phyloP scores from a whole-genome alignment of 1,140 invertebrate genomes.

The Acyrthosiphon pisum region DNA sequence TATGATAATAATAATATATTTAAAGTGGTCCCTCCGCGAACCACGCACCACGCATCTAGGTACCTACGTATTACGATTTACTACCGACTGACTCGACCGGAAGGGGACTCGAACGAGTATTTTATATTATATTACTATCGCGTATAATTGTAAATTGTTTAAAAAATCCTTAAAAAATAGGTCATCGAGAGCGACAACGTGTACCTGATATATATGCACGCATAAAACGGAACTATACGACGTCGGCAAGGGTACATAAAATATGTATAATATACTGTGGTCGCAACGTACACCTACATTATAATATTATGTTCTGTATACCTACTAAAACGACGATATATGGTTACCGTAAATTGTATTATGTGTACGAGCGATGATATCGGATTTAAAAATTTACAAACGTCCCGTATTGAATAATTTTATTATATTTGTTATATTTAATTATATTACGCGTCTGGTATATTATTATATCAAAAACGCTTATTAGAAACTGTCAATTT shows the following conservation, averaged over 20 bases:
- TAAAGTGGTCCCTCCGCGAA: background rate
- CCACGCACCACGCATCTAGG: too few species aligned
- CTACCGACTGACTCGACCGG: background rate
- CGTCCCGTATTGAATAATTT: background rate
- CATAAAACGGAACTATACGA: background rate
- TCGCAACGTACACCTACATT: background rate
- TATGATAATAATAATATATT: too few species aligned
- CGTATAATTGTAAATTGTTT: background rate
- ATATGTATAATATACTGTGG: background rate
- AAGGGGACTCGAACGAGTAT: background rate
- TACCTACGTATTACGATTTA: background rate
- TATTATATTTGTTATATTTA: too few species aligned
- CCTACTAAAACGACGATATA: background rate
- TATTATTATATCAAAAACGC: too few species aligned
- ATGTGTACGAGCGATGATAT: background rate
- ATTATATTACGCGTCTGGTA: too few species aligned
- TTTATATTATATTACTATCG: background rate
- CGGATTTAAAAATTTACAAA: background rate
- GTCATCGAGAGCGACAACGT: background rate
- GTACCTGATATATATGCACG: background rate
- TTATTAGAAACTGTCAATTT: background rate
- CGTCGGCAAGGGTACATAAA: background rate
- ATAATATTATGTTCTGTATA: background rate
- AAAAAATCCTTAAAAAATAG: background rate
- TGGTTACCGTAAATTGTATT: background rate